Conservation (phyloP, 1,140 invertebrate genomes). For the Cryptotermes secundus region DNA sequence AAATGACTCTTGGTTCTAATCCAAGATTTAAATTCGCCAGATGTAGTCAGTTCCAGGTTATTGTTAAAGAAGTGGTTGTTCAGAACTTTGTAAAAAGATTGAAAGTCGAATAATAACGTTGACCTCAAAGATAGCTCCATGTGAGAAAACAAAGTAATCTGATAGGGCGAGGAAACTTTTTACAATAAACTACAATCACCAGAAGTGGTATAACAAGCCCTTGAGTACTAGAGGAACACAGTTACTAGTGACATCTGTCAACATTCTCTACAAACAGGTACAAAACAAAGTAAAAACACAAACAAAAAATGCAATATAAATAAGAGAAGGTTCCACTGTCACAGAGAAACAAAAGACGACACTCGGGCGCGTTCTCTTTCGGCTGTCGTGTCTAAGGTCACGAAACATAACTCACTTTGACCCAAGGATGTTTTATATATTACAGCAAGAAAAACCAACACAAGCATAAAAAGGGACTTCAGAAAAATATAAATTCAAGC, state of each 20-base stretch:
- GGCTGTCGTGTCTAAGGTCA: background rate
- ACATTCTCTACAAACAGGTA: conserved; percentile 8
- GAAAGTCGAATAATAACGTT: conserved; percentile 11
- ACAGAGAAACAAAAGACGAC: conserved; percentile 3
- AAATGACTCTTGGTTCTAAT: background rate
- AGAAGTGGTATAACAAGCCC: conserved; percentile 11
- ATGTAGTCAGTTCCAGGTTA: background rate
- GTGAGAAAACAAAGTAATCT: conserved; percentile 3
- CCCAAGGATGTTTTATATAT: background rate
- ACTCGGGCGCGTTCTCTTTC: conserved; percentile 1
- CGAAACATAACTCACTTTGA: conserved; percentile 9
- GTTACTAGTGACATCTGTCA: conserved; percentile 19
- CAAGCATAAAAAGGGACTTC: background rate
- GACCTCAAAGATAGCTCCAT: background rate
- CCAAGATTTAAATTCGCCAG: background rate
- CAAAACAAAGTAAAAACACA: background rate
- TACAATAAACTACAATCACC: conserved; percentile 3
- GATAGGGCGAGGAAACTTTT: conserved; percentile 4
- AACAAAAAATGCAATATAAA: conserved; percentile 17
- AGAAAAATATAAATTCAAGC: conserved; percentile 7
- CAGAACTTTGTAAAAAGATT: background rate
- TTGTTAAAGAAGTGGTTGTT: conserved; percentile 7
- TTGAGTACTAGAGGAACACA: conserved; percentile 2
- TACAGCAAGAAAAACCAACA: background rate
- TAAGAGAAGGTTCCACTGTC: conserved; percentile 18